phyloP scores from a whole-genome alignment of 1,140 invertebrate species.

The Agrilus planipennis region DNA sequence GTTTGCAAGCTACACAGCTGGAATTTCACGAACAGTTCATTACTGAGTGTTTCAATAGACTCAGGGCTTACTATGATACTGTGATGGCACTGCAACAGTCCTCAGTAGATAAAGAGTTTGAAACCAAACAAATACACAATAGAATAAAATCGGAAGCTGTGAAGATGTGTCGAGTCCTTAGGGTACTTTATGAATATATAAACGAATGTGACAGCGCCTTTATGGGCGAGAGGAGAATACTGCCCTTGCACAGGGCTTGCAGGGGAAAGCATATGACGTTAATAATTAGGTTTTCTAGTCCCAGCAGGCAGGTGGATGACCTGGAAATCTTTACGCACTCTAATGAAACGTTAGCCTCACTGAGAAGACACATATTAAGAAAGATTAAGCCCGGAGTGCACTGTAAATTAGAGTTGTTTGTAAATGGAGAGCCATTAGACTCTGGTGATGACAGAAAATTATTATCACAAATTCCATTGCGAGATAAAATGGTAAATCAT shows the following conservation, averaged over 20 bases:
- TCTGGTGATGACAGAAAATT: slow-evolving; percentile 79
- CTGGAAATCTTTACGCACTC: slow-evolving; percentile 87
- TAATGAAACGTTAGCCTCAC: slow-evolving; percentile 80
- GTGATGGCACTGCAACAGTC: slow-evolving; percentile 43
- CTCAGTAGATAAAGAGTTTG: slow-evolving; percentile 25
- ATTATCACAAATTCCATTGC: slow-evolving; percentile 71
- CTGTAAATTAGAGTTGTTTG: slow-evolving; percentile 79
- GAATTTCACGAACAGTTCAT: slow-evolving; percentile 88
- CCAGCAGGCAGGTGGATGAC: slow-evolving; percentile 82
- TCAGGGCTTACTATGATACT: slow-evolving; percentile 72
- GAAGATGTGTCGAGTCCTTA: slow-evolving; percentile 82
- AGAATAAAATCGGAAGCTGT: slow-evolving; percentile 61
- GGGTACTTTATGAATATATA: slow-evolving; percentile 91
- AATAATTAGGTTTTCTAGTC: slow-evolving; percentile 80
- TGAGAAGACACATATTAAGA: slow-evolving; percentile 63
- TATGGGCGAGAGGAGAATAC: slow-evolving; percentile 75
- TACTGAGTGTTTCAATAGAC: slow-evolving; percentile 74
- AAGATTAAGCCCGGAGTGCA: slow-evolving; percentile 62
- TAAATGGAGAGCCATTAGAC: slow-evolving; percentile 82
- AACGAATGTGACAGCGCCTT: slow-evolving; percentile 91
- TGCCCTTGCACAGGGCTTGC: slow-evolving; percentile 78
- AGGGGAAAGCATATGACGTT: slow-evolving; percentile 82
- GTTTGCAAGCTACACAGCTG: slow-evolving; percentile 58
- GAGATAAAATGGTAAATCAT: slow-evolving; percentile 76
- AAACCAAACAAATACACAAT: slow-evolving; percentile 32